A percentile compares a stretch with the other conserved stretches of the same genome.
These are phyloP conservation scores for Periophthalmus modestus DNA, from an alignment of 2,113 vertebrate species.

Conservation along the genomic window DNA sequence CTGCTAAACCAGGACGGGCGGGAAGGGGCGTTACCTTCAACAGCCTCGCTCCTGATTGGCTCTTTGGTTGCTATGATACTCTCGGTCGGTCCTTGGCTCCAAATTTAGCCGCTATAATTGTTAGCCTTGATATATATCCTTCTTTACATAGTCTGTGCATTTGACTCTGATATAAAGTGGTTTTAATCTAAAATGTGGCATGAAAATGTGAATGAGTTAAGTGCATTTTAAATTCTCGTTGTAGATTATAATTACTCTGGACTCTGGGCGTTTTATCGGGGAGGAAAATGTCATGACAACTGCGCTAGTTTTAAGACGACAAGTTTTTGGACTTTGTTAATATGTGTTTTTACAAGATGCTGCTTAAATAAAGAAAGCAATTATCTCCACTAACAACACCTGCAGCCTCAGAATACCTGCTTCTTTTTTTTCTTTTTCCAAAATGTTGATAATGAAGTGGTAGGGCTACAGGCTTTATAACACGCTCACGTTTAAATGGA, in stretches of 20 bases:
- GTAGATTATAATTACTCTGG: neutral
- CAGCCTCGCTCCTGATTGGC: no score
- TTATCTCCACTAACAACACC: conserved; percentile 18
- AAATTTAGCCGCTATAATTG: no score
- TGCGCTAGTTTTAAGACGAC: no score
- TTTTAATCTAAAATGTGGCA: no score
- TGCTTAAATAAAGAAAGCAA: conserved; percentile 11
- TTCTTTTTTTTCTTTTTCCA: conserved; percentile 8
- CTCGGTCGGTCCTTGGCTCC: no score
- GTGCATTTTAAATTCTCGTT: neutral
- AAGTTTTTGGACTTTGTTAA: neutral
- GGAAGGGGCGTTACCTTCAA: no score
- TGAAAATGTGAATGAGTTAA: no score
- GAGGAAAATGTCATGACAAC: neutral
- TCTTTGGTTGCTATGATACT: no score
- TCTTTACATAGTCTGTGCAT: no score
- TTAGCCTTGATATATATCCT: no score
- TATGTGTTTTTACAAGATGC: conserved; percentile 16
- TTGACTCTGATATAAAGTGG: no score
- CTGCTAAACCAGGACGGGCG: no score
- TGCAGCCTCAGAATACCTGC: conserved; percentile 12
- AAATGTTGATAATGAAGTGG: conserved; percentile 14
- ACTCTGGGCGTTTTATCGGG: neutral
- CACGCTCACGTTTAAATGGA: neutral
- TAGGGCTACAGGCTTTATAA: neutral